Conservation (phyloP, 2,113 vertebrate species). For the western clawed frog (Xenopus tropicalis) region DNA sequence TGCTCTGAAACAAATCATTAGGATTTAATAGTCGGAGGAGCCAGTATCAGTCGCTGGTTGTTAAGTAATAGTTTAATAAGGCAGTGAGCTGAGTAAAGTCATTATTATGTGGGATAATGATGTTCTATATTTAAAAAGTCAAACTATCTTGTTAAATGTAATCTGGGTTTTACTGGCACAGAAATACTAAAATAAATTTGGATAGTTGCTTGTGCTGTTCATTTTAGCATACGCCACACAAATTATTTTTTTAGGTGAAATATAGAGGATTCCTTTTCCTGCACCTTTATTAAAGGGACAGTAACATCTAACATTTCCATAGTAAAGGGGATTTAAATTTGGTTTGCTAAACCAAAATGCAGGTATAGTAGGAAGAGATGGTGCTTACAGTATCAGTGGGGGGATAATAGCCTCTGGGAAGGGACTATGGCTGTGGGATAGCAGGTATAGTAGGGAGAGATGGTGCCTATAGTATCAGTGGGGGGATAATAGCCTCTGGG, state of each 20-base stretch:
- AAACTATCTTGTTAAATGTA: constrained; percentile 10
- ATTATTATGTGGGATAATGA: constrained; percentile 21
- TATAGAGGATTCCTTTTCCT: neutral
- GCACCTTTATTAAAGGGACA: neutral
- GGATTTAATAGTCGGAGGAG: constrained; percentile 11
- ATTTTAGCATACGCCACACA: neutral
- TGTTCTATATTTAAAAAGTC: constrained; percentile 16
- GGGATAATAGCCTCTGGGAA: too few relatives aligned
- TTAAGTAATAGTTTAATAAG: constrained; percentile 16
- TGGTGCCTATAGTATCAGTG: too few relatives aligned
- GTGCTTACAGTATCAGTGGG: too few relatives aligned
- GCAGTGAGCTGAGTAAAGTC: constrained; percentile 1
- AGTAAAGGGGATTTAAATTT: too few relatives aligned
- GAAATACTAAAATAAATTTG: neutral
- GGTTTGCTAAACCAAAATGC: too few relatives aligned
- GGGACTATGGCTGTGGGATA: too few relatives aligned
- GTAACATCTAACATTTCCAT: neutral
- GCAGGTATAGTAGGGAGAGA: too few relatives aligned
- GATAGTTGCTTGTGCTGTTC: neutral
- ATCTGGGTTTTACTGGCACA: neutral
- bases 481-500: too few relatives aligned
- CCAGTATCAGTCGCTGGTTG: neutral
- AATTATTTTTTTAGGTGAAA: neutral
- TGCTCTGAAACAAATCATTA: constrained; percentile 12
- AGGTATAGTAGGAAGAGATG: too few relatives aligned